Evolutionary conservation across 2,888 invertebrate genomes (phyloP).

Genomic region (Psylliodes chrysocephalus): DNA sequence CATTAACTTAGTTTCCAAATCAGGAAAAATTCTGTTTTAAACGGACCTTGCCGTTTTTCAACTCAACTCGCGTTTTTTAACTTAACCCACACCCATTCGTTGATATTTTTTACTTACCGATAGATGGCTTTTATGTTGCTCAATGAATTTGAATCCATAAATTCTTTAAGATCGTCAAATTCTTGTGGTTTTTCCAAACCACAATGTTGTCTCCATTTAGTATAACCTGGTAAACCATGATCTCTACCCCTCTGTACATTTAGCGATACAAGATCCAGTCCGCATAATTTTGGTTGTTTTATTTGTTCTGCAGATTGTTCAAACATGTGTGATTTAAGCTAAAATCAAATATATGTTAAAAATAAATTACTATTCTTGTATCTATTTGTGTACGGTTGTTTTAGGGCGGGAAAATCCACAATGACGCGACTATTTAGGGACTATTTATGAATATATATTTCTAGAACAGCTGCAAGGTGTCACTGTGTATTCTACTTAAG

Average conservation of each 20-base stretch:
- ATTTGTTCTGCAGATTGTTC: conserved; percentile 63
- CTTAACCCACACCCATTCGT: too few relatives aligned
- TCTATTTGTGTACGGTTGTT: too few relatives aligned
- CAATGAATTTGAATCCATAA: conserved; percentile 75
- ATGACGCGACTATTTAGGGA: too few relatives aligned
- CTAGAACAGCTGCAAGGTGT: background rate
- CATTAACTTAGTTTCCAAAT: too few relatives aligned
- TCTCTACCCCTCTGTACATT: conserved; percentile 91
- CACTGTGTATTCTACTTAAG: background rate
- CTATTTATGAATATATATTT: background rate
- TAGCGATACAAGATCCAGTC: conserved; percentile 85
- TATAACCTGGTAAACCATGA: conserved; percentile 85
- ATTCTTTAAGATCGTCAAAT: conserved; percentile 73
- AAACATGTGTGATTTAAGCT: conserved; percentile 78
- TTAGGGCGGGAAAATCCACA: too few relatives aligned
- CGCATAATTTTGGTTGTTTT: conserved; percentile 67
- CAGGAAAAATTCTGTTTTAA: too few relatives aligned
- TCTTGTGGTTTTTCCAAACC: conserved; percentile 70
- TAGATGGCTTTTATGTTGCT: conserved; percentile 74
- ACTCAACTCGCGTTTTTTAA: too few relatives aligned
- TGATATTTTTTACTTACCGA: too few relatives aligned
- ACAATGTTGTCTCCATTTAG: conserved; percentile 81
- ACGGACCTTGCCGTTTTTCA: too few relatives aligned
- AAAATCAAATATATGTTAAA: too few relatives aligned
- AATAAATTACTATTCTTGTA: too few relatives aligned